Percentiles rank a stretch among this genome's conserved stretches.
phyloP scores from a whole-genome alignment of 2,113 vertebrate genomes.

The Lontra canadensis region DNA sequence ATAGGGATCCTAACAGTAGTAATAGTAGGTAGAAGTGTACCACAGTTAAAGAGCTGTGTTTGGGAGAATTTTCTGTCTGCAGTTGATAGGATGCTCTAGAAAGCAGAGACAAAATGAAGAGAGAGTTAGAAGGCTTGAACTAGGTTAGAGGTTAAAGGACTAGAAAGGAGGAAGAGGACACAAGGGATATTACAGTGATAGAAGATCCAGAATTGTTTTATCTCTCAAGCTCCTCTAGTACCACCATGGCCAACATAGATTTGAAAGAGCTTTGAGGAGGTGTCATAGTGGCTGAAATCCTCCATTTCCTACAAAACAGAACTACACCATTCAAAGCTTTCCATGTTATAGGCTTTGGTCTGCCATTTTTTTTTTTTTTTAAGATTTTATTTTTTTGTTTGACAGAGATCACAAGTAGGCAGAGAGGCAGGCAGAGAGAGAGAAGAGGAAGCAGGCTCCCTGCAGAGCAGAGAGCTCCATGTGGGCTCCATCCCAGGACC shows the following conservation, averaged over 20 bases:
- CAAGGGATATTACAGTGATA: neutral
- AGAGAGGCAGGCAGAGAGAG: too few relatives aligned
- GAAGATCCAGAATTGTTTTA: neutral
- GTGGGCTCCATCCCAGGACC: too few relatives aligned
- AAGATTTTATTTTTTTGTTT: too few relatives aligned
- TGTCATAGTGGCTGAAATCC: neutral
- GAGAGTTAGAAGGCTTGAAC: neutral
- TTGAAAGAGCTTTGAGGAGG: neutral
- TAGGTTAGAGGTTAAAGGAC: neutral
- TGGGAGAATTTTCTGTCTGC: neutral
- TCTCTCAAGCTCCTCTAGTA: neutral
- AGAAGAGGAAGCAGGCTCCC: too few relatives aligned
- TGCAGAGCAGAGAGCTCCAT: too few relatives aligned
- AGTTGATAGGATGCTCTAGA: neutral
- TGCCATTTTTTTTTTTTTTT: neutral
- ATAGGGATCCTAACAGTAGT: neutral
- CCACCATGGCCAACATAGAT: neutral
- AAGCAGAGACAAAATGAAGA: neutral
- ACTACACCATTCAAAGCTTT: neutral
- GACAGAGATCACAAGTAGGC: too few relatives aligned
- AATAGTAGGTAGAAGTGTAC: neutral
- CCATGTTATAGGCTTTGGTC: neutral
- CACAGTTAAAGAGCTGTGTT: neutral
- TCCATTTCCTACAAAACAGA: neutral
- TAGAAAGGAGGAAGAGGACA: neutral